A percentile compares a stretch with the other conserved stretches of the same genome.
Evolutionary conservation across 1,140 invertebrate species (phyloP).

Genomic region (Drosophila paulistorum): DNA sequence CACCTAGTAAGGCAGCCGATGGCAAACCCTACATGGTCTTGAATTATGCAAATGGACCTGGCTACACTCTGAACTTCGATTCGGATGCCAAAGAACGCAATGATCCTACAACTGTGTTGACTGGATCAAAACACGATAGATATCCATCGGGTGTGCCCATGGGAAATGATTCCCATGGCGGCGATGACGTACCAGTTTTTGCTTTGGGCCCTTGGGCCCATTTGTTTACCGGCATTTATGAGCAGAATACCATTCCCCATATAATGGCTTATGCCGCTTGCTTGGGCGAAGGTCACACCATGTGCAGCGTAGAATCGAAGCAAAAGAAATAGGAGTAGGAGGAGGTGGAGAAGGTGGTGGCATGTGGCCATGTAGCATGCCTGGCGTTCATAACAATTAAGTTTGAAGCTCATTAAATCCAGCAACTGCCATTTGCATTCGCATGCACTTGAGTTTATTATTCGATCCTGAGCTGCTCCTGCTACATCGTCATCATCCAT

Average conservation of each 20-base stretch:
- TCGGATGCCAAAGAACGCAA: conserved; percentile 66
- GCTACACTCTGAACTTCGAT: conserved; percentile 83
- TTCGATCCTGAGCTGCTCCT: conserved; percentile 19
- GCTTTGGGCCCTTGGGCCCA: conserved; percentile 88
- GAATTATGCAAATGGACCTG: conserved; percentile 89
- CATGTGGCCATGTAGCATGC: conserved; percentile 39
- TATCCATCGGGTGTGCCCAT: conserved; percentile 85
- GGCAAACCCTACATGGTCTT: conserved; percentile 87
- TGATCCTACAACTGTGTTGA: conserved; percentile 68
- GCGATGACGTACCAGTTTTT: conserved; percentile 88
- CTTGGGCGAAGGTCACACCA: conserved; percentile 82
- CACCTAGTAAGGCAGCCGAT: conserved; percentile 80
- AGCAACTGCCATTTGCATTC: conserved; percentile 55
- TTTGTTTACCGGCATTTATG: conserved; percentile 89
- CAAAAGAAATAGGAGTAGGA: not conserved
- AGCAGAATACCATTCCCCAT: conserved; percentile 91
- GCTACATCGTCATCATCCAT: not conserved
- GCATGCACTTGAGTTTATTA: conserved; percentile 59
- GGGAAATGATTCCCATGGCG: conserved; percentile 86
- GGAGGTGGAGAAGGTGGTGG: not conserved
- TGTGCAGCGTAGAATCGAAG: conserved; percentile 39
- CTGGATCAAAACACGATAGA: conserved; percentile 50
- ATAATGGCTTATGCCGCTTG: conserved; percentile 88
- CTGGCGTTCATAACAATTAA: conserved; percentile 61
- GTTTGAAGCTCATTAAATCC: conserved; percentile 69